Percentiles rank a stretch among this genome's conserved stretches.
These are phyloP conservation scores for Albula goreensis DNA, from an alignment of 2,113 vertebrate species.

Conservation along the genomic window DNA sequence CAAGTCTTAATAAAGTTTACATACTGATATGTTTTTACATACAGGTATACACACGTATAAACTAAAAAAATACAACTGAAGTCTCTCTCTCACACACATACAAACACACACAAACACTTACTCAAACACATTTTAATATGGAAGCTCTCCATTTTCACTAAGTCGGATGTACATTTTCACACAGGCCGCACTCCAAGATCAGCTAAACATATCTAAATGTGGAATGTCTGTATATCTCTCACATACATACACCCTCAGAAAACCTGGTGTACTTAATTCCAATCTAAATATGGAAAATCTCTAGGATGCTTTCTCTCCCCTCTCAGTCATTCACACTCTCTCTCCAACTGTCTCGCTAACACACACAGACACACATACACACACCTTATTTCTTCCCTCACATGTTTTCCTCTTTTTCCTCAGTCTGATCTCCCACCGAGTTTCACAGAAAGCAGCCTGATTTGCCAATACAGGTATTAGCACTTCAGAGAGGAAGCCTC, in stretches of 20 bases:
- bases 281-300: background rate
- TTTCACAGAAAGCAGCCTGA: background rate
- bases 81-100: background rate
- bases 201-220: background rate
- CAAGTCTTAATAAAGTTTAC: too few relatives aligned
- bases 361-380: background rate
- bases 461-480: slow-evolving; percentile 32
- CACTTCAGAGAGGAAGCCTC: slow-evolving; percentile 35
- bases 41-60: too few relatives aligned
- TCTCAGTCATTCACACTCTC: background rate
- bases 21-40: too few relatives aligned
- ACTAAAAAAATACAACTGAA: background rate
- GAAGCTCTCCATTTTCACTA: background rate
- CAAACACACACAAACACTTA: background rate
- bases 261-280: background rate
- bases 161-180: background rate
- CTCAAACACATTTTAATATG: background rate
- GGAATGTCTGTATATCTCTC: background rate
- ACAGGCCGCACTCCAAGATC: background rate
- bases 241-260: background rate
- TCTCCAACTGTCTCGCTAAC: background rate
- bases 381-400: background rate
- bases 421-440: background rate
- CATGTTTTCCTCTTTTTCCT: background rate
- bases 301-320: background rate